Conservation (phyloP, 1,140 invertebrate species). For the Pseudomyrmex dendroicus region DNA sequence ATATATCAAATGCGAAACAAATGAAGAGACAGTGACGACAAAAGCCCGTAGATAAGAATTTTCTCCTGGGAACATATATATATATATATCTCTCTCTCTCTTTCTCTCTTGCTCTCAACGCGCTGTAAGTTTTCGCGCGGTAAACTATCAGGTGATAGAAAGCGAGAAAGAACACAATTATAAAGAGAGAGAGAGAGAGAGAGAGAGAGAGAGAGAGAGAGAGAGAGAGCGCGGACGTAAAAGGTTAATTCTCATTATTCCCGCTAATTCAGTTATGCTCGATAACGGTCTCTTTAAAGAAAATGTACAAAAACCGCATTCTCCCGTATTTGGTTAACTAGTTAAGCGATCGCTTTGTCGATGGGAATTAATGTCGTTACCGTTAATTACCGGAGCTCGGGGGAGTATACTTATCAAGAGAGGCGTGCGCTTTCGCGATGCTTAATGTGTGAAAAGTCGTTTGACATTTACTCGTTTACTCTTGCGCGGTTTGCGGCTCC, state of each 20-base stretch:
- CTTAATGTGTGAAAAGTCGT: constrained; percentile 71
- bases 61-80: constrained; percentile 63
- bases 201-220: constrained; percentile 61
- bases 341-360: constrained; percentile 57
- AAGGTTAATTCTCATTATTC: constrained; percentile 50
- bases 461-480: constrained; percentile 70
- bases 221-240: constrained; percentile 53
- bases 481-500: constrained; percentile 56
- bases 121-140: not conserved
- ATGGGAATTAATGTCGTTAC: constrained; percentile 54
- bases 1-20: constrained; percentile 8
- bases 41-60: constrained; percentile 77
- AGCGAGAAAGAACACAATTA: constrained; percentile 30
- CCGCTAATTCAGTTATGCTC: constrained; percentile 48
- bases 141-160: constrained; percentile 19
- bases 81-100: no score
- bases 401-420: constrained; percentile 59
- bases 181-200: constrained; percentile 60
- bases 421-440: constrained; percentile 24
- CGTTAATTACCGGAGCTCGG: constrained; percentile 38
- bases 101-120: not conserved
- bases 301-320: constrained; percentile 51
- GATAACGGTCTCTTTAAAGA: constrained; percentile 45
- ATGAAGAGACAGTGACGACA: constrained; percentile 72
- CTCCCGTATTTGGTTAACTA: constrained; percentile 45